Evolutionary conservation across 2,113 vertebrate genomes (phyloP), one percentile per base, ranked within the genome.

Genomic region (Notechis scutatus): DNA sequence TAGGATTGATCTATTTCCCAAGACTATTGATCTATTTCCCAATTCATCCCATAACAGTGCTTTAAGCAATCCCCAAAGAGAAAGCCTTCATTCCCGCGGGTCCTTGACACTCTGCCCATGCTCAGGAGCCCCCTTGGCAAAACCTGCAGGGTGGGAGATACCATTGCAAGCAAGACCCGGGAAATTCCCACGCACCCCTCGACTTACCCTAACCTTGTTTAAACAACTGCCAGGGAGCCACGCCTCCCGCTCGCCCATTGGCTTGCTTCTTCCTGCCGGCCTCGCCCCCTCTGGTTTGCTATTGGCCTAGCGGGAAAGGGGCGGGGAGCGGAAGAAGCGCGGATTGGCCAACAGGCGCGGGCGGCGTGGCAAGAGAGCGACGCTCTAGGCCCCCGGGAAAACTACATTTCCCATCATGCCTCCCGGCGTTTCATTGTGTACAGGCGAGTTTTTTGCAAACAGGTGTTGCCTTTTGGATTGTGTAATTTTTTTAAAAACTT

Each of bases 311-410:
- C 23, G 3, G 7, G 21, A 55, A 64, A 39, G 18, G 64, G 64
- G 87, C 4, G 39, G 0, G 0, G 2, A 0, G 2, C 0, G 0
- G 0, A 10, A 47, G 11, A 2, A 42, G 10, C 23, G 39, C 29
- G n/a, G 85, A 87, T 47, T 87, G 69, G 69, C 15, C 6, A 21
- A n/a, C 2, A 74, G 69, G 29, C 5, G 64, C 2, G 69, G 69
- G 69, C 0, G n/a, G 34, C 2, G 74, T 42, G 9, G 74, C 34
- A 64, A 61, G 39, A 29, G 39, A 12, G 42, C 26, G 6, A 7
- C 61, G 45, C 10, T 23, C 11, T 29, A 42, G 74, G 18, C 34
- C 10, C 12, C 6, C 5, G 1, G 8, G 54, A 4, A 55, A 85
- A 92, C 92, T 92, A 90, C 92, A 85, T 18, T 34, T 45, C 92